Conservation (phyloP, 2,888 invertebrate genomes). For the Disparrhopalites patrizii region DNA sequence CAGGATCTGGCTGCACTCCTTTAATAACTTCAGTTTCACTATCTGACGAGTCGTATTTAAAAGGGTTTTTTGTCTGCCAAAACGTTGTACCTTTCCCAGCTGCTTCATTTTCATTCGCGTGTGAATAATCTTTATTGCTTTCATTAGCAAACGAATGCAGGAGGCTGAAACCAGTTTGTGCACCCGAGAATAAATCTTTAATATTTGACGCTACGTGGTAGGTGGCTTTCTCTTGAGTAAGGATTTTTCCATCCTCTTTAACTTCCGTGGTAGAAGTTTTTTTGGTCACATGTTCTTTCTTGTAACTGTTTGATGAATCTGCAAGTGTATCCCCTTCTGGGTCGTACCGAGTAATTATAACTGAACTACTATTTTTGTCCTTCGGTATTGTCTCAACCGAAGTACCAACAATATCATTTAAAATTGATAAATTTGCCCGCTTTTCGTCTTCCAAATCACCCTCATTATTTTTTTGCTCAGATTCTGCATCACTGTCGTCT, state of each 20-base stretch:
- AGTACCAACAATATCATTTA: slow-evolving; percentile 41
- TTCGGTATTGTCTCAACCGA: background rate
- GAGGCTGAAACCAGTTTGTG: slow-evolving; percentile 35
- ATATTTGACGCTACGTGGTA: slow-evolving; percentile 43
- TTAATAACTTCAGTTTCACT: slow-evolving; percentile 42
- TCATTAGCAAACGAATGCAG: slow-evolving; percentile 37
- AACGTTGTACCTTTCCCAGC: slow-evolving; percentile 17
- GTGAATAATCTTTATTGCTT: background rate
- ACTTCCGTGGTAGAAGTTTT: slow-evolving; percentile 11
- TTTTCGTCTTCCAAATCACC: slow-evolving; percentile 28
- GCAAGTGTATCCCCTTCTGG: slow-evolving; percentile 28
- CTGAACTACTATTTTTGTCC: background rate
- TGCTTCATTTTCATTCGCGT: background rate
- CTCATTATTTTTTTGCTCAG: slow-evolving; percentile 1
- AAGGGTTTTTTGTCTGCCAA: slow-evolving; percentile 43
- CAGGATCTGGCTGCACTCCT: background rate
- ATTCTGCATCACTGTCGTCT: slow-evolving; percentile 24
- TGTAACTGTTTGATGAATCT: background rate
- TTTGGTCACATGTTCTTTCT: slow-evolving; percentile 1
- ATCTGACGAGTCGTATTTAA: slow-evolving; percentile 46
- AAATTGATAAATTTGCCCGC: slow-evolving; percentile 29
- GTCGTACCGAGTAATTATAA: slow-evolving; percentile 34
- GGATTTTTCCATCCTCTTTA: background rate
- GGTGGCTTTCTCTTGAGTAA: slow-evolving; percentile 20
- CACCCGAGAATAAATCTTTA: slow-evolving; percentile 32